Evolutionary conservation across 2,797 vertebrate species (phyloP).

Genomic region (Tenualosa ilisha): DNA sequence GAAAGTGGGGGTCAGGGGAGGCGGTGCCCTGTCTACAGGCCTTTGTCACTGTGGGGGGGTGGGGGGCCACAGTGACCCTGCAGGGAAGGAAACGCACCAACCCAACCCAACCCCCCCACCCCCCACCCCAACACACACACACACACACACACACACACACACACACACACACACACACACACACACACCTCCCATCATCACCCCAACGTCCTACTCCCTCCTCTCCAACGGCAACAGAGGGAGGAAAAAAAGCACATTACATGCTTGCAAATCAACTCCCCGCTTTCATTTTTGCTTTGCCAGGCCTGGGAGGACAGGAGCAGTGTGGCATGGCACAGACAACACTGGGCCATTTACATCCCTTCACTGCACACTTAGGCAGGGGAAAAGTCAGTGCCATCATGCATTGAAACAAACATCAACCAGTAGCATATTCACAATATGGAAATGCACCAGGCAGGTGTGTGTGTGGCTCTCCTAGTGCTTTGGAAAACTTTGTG

Average conservation of each 20-base stretch:
- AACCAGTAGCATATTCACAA: not conserved
- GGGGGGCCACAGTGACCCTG: constrained; percentile 81
- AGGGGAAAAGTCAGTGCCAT: not conserved
- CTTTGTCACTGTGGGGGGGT: constrained; percentile 75
- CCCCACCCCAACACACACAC: constrained; percentile 30
- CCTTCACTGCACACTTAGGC: not conserved
- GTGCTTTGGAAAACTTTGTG: not conserved
- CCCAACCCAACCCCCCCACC: constrained; percentile 73
- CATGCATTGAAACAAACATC: not conserved
- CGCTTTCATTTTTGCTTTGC: constrained; percentile 86
- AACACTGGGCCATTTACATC: not conserved
- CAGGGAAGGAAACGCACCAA: constrained; percentile 82
- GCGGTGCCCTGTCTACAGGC: constrained; percentile 73
- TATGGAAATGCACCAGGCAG: not conserved
- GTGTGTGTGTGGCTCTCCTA: not conserved
- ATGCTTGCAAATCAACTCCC: constrained; percentile 93
- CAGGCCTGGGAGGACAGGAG: constrained; percentile 46
- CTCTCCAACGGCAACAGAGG: constrained; percentile 71
- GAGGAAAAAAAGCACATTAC: constrained; percentile 88
- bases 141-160: not conserved
- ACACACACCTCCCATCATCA: constrained; percentile 65
- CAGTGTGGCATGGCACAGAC: not conserved
- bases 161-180: not conserved
- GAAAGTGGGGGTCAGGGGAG: constrained; percentile 64
- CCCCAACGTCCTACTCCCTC: constrained; percentile 38